Evolutionary conservation across 2,888 invertebrate genomes (phyloP), one percentile per base, ranked within the genome.

Genomic region (Cistogaster globosa): DNA sequence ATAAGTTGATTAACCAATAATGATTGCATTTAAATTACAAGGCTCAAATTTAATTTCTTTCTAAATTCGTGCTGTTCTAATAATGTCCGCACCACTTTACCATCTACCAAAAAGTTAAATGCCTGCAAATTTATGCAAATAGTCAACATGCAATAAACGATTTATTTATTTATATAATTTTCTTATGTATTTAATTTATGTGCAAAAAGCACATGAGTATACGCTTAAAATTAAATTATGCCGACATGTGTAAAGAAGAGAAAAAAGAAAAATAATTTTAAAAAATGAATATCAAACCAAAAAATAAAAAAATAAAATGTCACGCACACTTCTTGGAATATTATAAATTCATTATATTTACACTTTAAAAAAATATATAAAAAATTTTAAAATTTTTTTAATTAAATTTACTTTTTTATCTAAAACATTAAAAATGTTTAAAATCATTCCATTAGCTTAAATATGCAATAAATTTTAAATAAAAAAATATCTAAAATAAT

Each of bases 321-420:
- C 84, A 84, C 68, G 62, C 62, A 84, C 77, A 81, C 42, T 45
- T 60, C 36, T 18, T 12, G 16, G 0, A 42, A 65, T 20, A 45
- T 80, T 74, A 80, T 65, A 67, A 12, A 60, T 67, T 74, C 20
- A 60, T 55, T 48, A 58, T 45, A 57, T 42, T 53, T 26, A 60
- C 5, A 51, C 8, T 36, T 45, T 26, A 5, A 14, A 9, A 48
- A 32, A 22, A 42, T 55, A 18, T 2, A 57, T 7, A 45, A 58
- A 26, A 45, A 45, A 57, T n/a, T 26, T n/a, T 32, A 32, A 45
- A 22, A 69, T 42, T 48, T 26, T 48, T 8, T 48, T 60, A 18
- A 36, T 60, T 14, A 48, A 48, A 48, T 48, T n/a, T 16, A 6
- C 4, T 48, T n/a, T 16, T 48, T 48, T 48, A 6, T 48, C 45